These are phyloP conservation scores for Drosophila birchii DNA, from an alignment of 2,888 invertebrate genomes.

Conservation along the genomic window DNA sequence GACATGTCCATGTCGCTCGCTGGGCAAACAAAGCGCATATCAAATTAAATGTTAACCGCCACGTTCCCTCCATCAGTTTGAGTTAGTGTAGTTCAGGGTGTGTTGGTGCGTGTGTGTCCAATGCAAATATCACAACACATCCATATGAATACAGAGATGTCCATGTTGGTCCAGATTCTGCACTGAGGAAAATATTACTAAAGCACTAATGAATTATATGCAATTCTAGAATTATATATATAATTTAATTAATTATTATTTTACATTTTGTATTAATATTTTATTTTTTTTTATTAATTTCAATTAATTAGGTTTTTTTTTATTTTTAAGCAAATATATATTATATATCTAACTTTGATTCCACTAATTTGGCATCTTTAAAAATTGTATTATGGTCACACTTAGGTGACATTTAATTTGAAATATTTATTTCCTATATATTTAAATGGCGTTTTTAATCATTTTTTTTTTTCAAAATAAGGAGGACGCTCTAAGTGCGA, in stretches of 20 bases:
- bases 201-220: background rate
- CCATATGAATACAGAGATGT: conserved; percentile 3
- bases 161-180: background rate
- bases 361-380: background rate
- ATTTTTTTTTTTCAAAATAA: no score
- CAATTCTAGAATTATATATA: background rate
- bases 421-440: no score
- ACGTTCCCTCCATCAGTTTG: background rate
- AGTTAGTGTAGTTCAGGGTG: background rate
- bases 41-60: conserved; percentile 57
- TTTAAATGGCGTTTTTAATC: no score
- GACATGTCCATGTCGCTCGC: conserved; percentile 58
- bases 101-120: conserved; percentile 2
- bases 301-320: no score
- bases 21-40: conserved; percentile 67
- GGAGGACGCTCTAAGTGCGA: background rate
- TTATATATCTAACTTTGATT: no score
- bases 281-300: background rate
- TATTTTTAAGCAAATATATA: no score
- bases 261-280: background rate
- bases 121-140: conserved; percentile 9
- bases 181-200: background rate
- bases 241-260: background rate
- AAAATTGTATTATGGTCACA: background rate
- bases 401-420: no score